Conservation (phyloP, 2,113 vertebrate genomes). For the Sebastes fasciatus region DNA sequence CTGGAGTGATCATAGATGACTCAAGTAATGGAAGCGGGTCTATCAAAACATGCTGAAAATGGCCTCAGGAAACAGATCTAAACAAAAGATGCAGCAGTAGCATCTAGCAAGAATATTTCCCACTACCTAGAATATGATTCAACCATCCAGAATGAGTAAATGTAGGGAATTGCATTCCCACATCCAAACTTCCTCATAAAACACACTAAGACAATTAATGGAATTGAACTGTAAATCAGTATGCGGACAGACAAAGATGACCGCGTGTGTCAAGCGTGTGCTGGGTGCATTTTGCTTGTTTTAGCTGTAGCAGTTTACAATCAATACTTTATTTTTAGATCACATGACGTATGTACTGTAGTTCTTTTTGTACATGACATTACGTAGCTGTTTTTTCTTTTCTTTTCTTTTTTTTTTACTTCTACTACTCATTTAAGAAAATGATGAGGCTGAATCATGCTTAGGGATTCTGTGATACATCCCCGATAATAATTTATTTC, state of each 20-base stretch:
- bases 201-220: not conserved
- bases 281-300: conserved; percentile 25
- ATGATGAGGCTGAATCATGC: conserved; percentile 23
- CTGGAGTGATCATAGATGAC: not conserved
- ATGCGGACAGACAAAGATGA: not conserved
- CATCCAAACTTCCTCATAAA: not conserved
- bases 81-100: not conserved
- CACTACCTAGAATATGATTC: conserved; percentile 1
- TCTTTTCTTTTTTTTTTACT: conserved; percentile 8
- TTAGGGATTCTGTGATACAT: not conserved
- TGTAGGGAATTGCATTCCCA: not conserved
- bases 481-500: conserved; percentile 52
- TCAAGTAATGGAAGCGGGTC: not conserved
- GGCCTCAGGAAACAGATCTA: not conserved
- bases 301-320: conserved; percentile 64
- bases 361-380: conserved; percentile 53
- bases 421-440: conserved; percentile 35
- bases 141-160: not conserved
- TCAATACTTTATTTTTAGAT: conserved; percentile 51
- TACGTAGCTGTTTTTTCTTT: conserved; percentile 5
- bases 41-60: not conserved
- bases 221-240: conserved; percentile 3
- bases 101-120: not conserved
- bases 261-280: not conserved
- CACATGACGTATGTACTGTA: conserved; percentile 31